phyloP scores from a whole-genome alignment of 2,888 invertebrate genomes.

The Achlya flavicornis region DNA sequence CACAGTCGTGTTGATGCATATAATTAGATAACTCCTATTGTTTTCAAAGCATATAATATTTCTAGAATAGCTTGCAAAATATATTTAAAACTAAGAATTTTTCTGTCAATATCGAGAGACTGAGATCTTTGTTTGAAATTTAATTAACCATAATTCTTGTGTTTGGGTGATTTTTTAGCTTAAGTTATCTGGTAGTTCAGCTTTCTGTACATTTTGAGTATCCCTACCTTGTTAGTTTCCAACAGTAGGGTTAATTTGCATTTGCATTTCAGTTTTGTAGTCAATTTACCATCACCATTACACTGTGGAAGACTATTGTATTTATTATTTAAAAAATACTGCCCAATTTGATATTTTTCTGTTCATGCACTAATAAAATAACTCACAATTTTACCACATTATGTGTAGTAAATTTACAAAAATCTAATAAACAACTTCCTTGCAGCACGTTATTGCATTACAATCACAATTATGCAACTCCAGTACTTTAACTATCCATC shows the following conservation, averaged over 20 bases:
- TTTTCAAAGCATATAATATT: background rate
- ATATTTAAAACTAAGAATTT: background rate
- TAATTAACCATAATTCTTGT: too few species aligned
- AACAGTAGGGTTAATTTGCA: too few species aligned
- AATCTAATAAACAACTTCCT: background rate
- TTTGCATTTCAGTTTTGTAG: too few species aligned
- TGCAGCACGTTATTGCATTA: background rate
- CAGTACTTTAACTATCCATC: conserved; percentile 1
- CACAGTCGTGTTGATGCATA: background rate
- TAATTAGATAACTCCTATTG: background rate
- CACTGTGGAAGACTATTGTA: background rate
- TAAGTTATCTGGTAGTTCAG: too few species aligned
- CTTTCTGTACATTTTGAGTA: too few species aligned
- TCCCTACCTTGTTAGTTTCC: too few species aligned
- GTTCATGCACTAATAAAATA: background rate
- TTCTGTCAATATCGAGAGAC: background rate
- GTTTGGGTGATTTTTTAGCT: too few species aligned
- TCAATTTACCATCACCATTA: too few species aligned
- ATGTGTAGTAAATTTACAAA: background rate
- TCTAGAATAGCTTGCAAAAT: background rate
- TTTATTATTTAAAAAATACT: background rate
- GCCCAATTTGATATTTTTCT: background rate
- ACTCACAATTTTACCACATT: background rate
- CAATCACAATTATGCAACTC: background rate
- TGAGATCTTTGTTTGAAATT: too few species aligned